These are phyloP conservation scores for Sebastes oblongus DNA, from an alignment of 2,797 vertebrate species.

Conservation along the genomic window DNA sequence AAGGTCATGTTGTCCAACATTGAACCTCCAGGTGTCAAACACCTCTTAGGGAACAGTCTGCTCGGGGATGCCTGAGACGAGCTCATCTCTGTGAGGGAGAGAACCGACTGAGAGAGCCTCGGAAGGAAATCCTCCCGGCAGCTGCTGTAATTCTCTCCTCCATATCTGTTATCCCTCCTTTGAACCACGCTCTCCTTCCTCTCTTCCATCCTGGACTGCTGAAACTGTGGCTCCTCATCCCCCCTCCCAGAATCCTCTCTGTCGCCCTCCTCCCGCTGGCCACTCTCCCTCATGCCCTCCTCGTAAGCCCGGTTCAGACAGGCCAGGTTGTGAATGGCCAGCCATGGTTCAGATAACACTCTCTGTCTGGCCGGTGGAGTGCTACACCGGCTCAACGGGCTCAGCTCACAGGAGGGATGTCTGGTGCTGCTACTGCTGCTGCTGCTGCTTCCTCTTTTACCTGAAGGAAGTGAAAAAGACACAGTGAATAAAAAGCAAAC, in stretches of 20 bases:
- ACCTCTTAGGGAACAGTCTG: neutral
- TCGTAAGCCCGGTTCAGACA: slow-evolving; percentile 66
- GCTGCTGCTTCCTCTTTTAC: slow-evolving; percentile 36
- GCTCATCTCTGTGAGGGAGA: slow-evolving; percentile 28
- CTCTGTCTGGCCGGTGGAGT: slow-evolving; percentile 38
- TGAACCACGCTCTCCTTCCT: neutral
- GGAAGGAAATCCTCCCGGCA: neutral
- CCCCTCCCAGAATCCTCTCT: slow-evolving; percentile 1
- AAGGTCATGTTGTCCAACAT: neutral
- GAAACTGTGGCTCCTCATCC: neutral
- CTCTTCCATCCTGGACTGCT: neutral
- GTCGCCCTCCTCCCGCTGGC: slow-evolving; percentile 6
- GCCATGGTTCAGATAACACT: slow-evolving; percentile 73
- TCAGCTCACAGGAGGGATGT: slow-evolving; percentile 33
- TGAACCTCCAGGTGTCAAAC: neutral
- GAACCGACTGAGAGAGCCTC: slow-evolving; percentile 19
- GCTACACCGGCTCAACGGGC: neutral
- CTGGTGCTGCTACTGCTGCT: slow-evolving; percentile 19
- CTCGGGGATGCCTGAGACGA: neutral
- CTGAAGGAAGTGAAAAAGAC: slow-evolving; percentile 10
- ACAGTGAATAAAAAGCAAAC: neutral
- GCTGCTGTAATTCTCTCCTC: slow-evolving; percentile 5
- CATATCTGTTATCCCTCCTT: slow-evolving; percentile 7
- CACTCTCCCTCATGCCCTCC: slow-evolving; percentile 40
- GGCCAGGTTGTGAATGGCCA: slow-evolving; percentile 72